Evolutionary conservation across 2,113 vertebrate genomes (phyloP), one percentile per base, ranked within the genome.

Genomic region (Notarius quadriscutis): DNA sequence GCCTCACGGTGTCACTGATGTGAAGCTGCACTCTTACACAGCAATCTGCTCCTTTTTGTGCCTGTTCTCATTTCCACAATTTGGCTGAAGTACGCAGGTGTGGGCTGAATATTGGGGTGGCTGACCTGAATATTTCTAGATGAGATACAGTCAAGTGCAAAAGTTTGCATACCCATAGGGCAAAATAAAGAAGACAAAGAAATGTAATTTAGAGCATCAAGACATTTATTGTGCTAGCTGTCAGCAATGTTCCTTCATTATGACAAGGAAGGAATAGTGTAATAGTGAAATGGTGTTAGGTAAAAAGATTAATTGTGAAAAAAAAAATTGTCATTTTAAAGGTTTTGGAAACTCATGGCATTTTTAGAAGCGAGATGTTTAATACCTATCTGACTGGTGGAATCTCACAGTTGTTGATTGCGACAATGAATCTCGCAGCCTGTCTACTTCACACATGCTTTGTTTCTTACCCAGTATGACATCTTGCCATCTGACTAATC

Each of bases 61-160:
- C 79, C 79, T 62, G 79, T 62, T 81, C 79, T 62, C 57, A 81
- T 81, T 81, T 81, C 30, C 51, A 55, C 75, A 79, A 57, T 55
- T 81, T 62, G 57, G 34, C 57, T 81, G 57, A 81, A 81, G 57
- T 81, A 62, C 79, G 57, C 79, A 81, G 79, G 79, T 81, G 79
- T 81, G 79, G 79, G 79, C 79, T 62, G 79, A 48, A 81, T 81
- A 81, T 81, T 81, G 79, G 79, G 79, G 79, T 81, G 57, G 79
- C 79, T 81, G 79, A 81, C 79, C 79, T 81, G 79, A 81, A 62
- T 81, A 81, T 81, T 81, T 81, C 79, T 48, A 81, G 79, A 81
- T 81, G 79, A 81, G 79, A 81, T 62, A 81, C 79, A 62, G 79
- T 81, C 10, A 57, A 60, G 79, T 81, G 79, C 79, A 81, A 60